These are phyloP conservation scores for Hemistola chrysoprasaria DNA, from an alignment of 2,888 invertebrate genomes.

Conservation along the genomic window DNA sequence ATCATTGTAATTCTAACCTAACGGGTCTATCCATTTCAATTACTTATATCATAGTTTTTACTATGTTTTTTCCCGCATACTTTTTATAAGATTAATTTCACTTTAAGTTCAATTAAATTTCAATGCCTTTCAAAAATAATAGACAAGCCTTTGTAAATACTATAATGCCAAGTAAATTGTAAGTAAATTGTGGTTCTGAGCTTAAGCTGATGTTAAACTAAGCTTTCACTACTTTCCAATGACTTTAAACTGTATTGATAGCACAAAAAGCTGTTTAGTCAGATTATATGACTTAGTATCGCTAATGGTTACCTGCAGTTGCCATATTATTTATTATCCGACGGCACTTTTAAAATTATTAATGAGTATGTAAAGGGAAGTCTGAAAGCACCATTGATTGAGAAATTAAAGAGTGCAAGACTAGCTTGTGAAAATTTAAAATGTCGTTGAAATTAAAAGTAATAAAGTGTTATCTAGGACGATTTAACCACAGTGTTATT, in stretches of 20 bases:
- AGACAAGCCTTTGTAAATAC: constrained; percentile 12
- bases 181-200: constrained; percentile 39
- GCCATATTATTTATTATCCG: constrained; percentile 6
- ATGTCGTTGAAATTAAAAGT: too few species aligned
- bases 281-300: constrained; percentile 42
- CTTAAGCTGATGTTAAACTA: constrained; percentile 41
- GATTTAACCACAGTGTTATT: too few species aligned
- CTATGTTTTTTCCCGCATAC: constrained; percentile 17
- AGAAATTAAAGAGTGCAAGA: too few species aligned
- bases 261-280: constrained; percentile 43
- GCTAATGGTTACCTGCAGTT: constrained; percentile 30
- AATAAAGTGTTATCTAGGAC: too few species aligned
- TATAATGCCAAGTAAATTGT: constrained; percentile 44
- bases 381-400: too few species aligned
- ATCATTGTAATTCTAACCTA: constrained; percentile 21
- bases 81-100: constrained; percentile 19
- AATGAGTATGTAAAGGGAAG: too few species aligned
- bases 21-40: constrained; percentile 17
- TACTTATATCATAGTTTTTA: constrained; percentile 21
- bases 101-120: too few species aligned
- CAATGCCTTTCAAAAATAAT: constrained; percentile 9
- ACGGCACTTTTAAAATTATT: too few species aligned
- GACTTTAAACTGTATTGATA: constrained; percentile 39
- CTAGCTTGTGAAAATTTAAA: too few species aligned
- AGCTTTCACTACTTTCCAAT: constrained; percentile 57